Percentiles rank a stretch among this genome's conserved stretches.
These are phyloP conservation scores for Andrena trimmerana DNA, from an alignment of 2,888 invertebrate species.

Conservation along the genomic window DNA sequence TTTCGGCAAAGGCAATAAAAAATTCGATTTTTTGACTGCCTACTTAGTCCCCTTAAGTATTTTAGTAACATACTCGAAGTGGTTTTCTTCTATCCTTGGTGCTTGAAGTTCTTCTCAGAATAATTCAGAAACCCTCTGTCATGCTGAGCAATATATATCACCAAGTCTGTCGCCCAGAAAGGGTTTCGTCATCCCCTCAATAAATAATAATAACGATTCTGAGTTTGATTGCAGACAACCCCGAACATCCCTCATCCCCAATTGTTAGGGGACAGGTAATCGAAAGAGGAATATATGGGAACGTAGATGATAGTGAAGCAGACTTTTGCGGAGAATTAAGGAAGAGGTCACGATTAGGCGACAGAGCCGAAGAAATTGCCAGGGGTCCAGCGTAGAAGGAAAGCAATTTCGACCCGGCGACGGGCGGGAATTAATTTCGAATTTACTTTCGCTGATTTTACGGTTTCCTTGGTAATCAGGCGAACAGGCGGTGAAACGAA, in stretches of 20 bases:
- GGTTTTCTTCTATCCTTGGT: background rate
- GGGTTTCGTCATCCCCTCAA: background rate
- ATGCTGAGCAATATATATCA: background rate
- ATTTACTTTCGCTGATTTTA: slow-evolving; percentile 37
- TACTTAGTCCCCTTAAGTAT: background rate
- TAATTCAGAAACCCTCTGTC: background rate
- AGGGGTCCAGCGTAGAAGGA: slow-evolving; percentile 19
- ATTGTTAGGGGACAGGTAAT: background rate
- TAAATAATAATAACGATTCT: slow-evolving; percentile 17
- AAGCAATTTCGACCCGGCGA: slow-evolving; percentile 32
- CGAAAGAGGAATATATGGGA: slow-evolving; percentile 46
- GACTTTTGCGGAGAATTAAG: slow-evolving; percentile 53
- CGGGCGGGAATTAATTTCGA: slow-evolving; percentile 35
- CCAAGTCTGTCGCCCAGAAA: background rate
- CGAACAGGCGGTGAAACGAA: slow-evolving; percentile 23
- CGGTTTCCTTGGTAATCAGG: slow-evolving; percentile 10
- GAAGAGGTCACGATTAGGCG: slow-evolving; percentile 40
- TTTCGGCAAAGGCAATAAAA: too few relatives aligned
- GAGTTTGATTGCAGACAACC: slow-evolving; percentile 13
- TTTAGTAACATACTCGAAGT: background rate
- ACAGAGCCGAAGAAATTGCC: slow-evolving; percentile 47
- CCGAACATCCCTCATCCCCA: background rate
- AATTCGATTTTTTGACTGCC: too few relatives aligned
- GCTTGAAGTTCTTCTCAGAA: background rate
- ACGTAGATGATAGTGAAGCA: slow-evolving; percentile 17